Conservation (phyloP, 2,888 invertebrate genomes). For the Osedax frankpressi region DNA sequence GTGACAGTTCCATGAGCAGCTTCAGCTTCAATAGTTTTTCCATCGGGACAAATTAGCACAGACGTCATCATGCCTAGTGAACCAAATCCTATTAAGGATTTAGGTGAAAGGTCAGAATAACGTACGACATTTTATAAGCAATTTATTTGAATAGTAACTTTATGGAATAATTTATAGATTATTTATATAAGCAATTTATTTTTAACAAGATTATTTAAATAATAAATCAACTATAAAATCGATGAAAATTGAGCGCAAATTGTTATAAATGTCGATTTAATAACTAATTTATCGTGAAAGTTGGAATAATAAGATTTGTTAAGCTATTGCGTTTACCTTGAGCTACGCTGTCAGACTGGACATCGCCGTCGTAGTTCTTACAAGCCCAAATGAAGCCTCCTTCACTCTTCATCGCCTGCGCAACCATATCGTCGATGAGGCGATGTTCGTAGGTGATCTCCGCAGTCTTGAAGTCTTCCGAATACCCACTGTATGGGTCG, state of each 20-base stretch:
- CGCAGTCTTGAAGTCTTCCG: conserved; percentile 55
- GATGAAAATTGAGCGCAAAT: too few species aligned
- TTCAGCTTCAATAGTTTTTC: conserved; percentile 92
- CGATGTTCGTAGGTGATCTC: conserved; percentile 96
- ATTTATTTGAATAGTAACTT: background rate
- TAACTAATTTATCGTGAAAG: too few species aligned
- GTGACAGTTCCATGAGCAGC: conserved; percentile 97
- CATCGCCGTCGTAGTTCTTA: conserved; percentile 98
- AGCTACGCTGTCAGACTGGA: conserved; percentile 93
- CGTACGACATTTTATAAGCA: background rate
- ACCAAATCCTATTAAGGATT: conserved; percentile 50
- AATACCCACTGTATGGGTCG: too few species aligned
- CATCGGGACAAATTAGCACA: conserved; percentile 88
- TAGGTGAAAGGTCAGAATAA: too few species aligned
- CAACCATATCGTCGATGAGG: conserved; percentile 97
- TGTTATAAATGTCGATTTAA: too few species aligned
- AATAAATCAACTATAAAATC: too few species aligned
- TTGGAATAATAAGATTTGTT: too few species aligned
- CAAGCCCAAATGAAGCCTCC: conserved; percentile 99
- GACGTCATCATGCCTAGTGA: conserved; percentile 96
- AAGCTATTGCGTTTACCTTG: too few species aligned
- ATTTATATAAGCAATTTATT: background rate
- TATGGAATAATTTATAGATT: background rate
- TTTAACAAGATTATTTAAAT: too few species aligned
- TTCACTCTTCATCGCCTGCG: conserved; percentile 89